phyloP scores from a whole-genome alignment of 2,888 invertebrate species.

The Synergus umbraculus region DNA sequence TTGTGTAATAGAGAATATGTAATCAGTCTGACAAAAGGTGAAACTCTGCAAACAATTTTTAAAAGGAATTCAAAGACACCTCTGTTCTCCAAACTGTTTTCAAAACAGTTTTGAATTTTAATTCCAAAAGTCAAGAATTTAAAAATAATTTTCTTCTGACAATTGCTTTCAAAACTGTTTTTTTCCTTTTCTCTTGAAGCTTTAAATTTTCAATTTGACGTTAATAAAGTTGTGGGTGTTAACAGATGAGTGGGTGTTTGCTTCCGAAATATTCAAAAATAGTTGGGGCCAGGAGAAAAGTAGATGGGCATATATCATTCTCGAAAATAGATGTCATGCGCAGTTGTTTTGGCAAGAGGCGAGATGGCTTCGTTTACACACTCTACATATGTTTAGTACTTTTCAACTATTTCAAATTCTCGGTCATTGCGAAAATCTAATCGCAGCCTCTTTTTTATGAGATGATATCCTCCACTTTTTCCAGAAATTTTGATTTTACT shows the following conservation, averaged over 20 bases:
- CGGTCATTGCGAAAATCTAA: no score
- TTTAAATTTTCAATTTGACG: conserved; percentile 8
- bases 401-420: no score
- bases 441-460: no score
- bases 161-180: no score
- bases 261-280: conserved; percentile 48
- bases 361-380: conserved; percentile 54
- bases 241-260: conserved; percentile 12
- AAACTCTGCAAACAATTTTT: not conserved
- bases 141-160: no score
- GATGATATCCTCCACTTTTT: no score
- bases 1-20: conserved; percentile 6
- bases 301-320: conserved; percentile 50
- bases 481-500: no score
- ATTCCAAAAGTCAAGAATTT: no score
- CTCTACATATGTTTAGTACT: no score
- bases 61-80: conserved; percentile 1
- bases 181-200: not conserved
- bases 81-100: not conserved
- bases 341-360: conserved; percentile 76
- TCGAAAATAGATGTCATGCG: conserved; percentile 57
- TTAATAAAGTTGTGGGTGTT: conserved; percentile 20
- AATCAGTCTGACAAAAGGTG: conserved; percentile 9
- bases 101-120: no score
- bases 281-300: conserved; percentile 47